phyloP scores from a whole-genome alignment of 2,888 invertebrate species.

The Rhagonycha lutea region DNA sequence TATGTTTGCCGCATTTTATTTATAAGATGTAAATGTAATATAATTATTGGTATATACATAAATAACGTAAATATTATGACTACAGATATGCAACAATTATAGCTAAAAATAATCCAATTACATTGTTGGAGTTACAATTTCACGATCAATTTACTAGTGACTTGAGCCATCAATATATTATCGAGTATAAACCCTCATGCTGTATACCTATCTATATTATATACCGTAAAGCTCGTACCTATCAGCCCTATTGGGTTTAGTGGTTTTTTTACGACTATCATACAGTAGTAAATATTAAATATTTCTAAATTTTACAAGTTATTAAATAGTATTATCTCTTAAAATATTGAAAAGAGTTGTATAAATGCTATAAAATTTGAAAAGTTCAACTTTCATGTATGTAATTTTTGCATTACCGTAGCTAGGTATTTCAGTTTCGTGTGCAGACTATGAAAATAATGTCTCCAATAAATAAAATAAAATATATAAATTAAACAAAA shows the following conservation, averaged over 20 bases:
- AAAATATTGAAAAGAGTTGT: constrained; percentile 1
- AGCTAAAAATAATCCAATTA: constrained; percentile 24
- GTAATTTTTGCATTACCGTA: too few relatives aligned
- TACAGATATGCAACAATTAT: constrained; percentile 4
- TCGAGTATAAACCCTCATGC: constrained; percentile 28
- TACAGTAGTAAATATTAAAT: constrained; percentile 32
- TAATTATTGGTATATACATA: neutral
- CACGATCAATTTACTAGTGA: constrained; percentile 28
- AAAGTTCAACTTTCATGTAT: neutral
- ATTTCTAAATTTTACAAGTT: constrained; percentile 30
- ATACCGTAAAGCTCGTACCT: constrained; percentile 34
- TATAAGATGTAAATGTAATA: neutral
- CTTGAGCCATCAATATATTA: constrained; percentile 30
- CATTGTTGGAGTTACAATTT: constrained; percentile 21
- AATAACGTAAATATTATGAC: neutral
- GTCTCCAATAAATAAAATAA: too few relatives aligned
- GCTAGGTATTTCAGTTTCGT: too few relatives aligned
- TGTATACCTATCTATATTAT: constrained; percentile 17
- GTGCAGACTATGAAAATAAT: too few relatives aligned
- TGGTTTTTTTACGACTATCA: constrained; percentile 30
- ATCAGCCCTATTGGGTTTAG: constrained; percentile 36
- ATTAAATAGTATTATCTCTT: constrained; percentile 20
- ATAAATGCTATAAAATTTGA: neutral
- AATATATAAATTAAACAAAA: too few relatives aligned
- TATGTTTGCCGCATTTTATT: too few relatives aligned